phyloP scores from a whole-genome alignment of 2,888 invertebrate genomes.

The Philereme transversata region DNA sequence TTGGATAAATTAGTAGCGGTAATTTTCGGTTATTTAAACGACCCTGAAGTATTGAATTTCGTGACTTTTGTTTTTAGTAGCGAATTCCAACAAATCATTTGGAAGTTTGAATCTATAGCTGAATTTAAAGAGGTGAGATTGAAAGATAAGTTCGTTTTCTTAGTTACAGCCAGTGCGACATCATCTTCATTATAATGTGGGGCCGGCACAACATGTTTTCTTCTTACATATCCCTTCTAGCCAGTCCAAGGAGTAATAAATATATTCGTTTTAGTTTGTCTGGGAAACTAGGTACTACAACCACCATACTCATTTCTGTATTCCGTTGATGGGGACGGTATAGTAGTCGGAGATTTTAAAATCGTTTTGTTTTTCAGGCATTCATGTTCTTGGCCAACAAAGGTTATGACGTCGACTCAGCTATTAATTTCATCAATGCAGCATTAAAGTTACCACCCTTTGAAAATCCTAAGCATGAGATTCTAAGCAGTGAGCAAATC shows the following conservation, averaged over 20 bases:
- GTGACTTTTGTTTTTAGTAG: slow-evolving; percentile 45
- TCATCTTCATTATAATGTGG: background rate
- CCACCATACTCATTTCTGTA: too few relatives aligned
- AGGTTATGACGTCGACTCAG: slow-evolving; percentile 47
- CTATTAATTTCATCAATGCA: slow-evolving; percentile 46
- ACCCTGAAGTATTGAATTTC: slow-evolving; percentile 51
- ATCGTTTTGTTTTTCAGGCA: slow-evolving; percentile 42
- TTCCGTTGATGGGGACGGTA: too few relatives aligned
- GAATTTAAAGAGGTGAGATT: slow-evolving; percentile 54
- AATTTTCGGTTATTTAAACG: slow-evolving; percentile 45
- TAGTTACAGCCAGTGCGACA: background rate
- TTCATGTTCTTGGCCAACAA: slow-evolving; percentile 45
- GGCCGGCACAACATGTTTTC: too few relatives aligned
- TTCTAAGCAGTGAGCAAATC: slow-evolving; percentile 7
- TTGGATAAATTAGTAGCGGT: slow-evolving; percentile 43
- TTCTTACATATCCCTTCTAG: too few relatives aligned
- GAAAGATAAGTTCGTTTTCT: background rate
- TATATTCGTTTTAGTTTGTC: too few relatives aligned
- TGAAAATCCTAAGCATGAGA: slow-evolving; percentile 31
- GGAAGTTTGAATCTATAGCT: slow-evolving; percentile 47
- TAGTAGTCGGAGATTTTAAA: too few relatives aligned
- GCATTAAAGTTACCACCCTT: slow-evolving; percentile 45
- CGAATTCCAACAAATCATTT: slow-evolving; percentile 45
- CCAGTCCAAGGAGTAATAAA: too few relatives aligned
- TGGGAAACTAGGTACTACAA: too few relatives aligned